Evolutionary conservation across 2,888 invertebrate genomes (phyloP).

Genomic region (Abrostola triplasia): DNA sequence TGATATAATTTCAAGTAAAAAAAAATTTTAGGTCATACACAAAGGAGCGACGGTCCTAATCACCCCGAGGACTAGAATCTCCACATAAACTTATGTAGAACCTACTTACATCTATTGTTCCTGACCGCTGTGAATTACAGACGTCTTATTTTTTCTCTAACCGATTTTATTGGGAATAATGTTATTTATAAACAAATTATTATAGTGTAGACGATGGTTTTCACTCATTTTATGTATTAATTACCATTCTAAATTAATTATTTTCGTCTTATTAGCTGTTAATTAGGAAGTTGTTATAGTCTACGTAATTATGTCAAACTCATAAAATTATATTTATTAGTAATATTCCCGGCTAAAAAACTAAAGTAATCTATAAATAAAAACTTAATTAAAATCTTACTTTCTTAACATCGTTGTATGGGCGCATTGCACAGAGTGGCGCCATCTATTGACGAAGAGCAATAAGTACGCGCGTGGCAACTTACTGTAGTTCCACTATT

Average conservation of each 20-base stretch:
- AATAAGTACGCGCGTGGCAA: constrained; percentile 24
- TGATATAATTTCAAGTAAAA: too few species aligned
- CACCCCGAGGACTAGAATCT: constrained; percentile 3
- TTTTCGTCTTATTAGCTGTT: too few species aligned
- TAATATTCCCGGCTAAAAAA: too few species aligned
- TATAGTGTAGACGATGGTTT: too few species aligned
- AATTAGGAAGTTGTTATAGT: too few species aligned
- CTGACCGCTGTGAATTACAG: not conserved
- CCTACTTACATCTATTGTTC: not conserved
- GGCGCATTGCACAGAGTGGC: constrained; percentile 25
- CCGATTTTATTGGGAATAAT: not conserved
- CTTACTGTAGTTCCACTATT: constrained; percentile 54
- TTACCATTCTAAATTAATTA: too few species aligned
- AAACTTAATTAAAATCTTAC: not conserved
- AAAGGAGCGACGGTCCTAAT: constrained; percentile 10
- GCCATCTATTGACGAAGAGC: constrained; percentile 54
- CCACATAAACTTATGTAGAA: not conserved
- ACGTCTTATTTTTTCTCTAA: constrained; percentile 8
- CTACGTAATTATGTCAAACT: too few species aligned
- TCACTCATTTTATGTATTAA: too few species aligned
- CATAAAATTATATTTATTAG: too few species aligned
- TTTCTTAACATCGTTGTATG: not conserved
- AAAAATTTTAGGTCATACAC: too few species aligned
- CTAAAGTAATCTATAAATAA: not conserved
- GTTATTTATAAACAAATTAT: too few species aligned